These are phyloP conservation scores for Antrozous pallidus DNA, from an alignment of 2,797 vertebrate species.

Conservation along the genomic window DNA sequence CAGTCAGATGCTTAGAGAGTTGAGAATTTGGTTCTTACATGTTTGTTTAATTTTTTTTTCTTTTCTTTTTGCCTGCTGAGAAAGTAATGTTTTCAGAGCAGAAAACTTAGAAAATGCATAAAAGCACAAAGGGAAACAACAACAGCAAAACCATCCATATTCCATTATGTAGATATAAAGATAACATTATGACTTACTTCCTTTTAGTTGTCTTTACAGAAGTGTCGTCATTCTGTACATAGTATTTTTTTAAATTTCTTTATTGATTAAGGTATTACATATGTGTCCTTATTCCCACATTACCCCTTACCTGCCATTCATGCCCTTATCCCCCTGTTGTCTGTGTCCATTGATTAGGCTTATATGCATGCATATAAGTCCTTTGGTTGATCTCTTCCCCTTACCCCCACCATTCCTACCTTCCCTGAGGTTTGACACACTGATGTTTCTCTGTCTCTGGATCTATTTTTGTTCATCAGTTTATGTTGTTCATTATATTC, in stretches of 20 bases:
- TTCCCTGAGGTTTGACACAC: too few relatives aligned
- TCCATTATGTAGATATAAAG: background rate
- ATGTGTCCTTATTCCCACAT: too few relatives aligned
- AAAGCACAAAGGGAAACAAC: slow-evolving; percentile 49
- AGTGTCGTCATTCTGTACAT: background rate
- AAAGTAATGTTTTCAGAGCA: slow-evolving; percentile 59
- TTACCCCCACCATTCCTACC: too few relatives aligned
- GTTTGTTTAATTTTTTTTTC: slow-evolving; percentile 58
- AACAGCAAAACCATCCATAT: slow-evolving; percentile 1
- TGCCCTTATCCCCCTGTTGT: too few relatives aligned
- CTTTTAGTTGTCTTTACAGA: slow-evolving; percentile 33
- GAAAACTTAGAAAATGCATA: slow-evolving; percentile 46
- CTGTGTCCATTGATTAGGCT: too few relatives aligned
- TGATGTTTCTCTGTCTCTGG: too few relatives aligned
- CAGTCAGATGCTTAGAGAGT: slow-evolving; percentile 44
- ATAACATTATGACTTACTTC: slow-evolving; percentile 21
- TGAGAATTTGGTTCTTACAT: slow-evolving; percentile 56
- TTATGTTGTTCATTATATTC: too few relatives aligned
- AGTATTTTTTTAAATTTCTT: background rate
- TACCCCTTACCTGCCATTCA: too few relatives aligned
- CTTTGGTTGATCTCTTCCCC: too few relatives aligned
- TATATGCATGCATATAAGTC: too few relatives aligned
- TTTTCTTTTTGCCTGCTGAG: background rate
- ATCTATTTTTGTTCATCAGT: too few relatives aligned
- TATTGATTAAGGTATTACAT: too few relatives aligned